Evolutionary conservation across 2,888 invertebrate genomes (phyloP).

Genomic region (Trisateles emortualis): DNA sequence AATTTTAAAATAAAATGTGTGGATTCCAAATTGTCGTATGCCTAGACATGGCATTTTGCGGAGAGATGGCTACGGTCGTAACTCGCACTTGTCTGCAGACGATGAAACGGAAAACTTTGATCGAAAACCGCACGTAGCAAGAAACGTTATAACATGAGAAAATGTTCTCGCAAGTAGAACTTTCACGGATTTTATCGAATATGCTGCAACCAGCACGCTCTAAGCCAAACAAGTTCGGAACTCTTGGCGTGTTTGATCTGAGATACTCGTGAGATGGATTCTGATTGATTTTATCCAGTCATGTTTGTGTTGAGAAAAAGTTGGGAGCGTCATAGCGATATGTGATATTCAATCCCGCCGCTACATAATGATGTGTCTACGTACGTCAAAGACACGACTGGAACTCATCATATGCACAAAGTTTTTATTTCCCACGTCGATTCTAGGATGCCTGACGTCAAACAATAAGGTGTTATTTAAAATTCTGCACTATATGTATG

Average conservation of each 20-base stretch:
- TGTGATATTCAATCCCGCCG: slow-evolving; percentile 23
- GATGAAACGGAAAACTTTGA: slow-evolving; percentile 79
- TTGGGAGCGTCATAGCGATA: slow-evolving; percentile 39
- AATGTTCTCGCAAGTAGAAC: slow-evolving; percentile 63
- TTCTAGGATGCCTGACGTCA: no score
- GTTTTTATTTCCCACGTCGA: no score
- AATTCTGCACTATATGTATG: no score
- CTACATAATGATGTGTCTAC: slow-evolving; percentile 43
- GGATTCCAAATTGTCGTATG: slow-evolving; percentile 38
- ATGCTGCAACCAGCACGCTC: slow-evolving; percentile 66
- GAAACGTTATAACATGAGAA: slow-evolving; percentile 69
- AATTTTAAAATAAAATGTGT: slow-evolving; percentile 35
- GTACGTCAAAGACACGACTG: slow-evolving; percentile 29
- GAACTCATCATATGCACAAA: no score
- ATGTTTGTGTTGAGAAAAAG: slow-evolving; percentile 65
- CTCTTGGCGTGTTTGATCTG: slow-evolving; percentile 68
- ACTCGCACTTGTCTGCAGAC: slow-evolving; percentile 58
- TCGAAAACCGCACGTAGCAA: slow-evolving; percentile 78
- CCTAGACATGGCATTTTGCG: slow-evolving; percentile 33
- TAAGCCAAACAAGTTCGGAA: slow-evolving; percentile 72
- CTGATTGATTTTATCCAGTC: slow-evolving; percentile 76
- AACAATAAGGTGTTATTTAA: no score
- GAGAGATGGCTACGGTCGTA: slow-evolving; percentile 39
- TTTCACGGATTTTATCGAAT: slow-evolving; percentile 78
- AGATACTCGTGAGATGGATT: slow-evolving; percentile 71